These are phyloP conservation scores for Matsumurasca onukii DNA, from an alignment of 1,140 invertebrate species.

Conservation along the genomic window DNA sequence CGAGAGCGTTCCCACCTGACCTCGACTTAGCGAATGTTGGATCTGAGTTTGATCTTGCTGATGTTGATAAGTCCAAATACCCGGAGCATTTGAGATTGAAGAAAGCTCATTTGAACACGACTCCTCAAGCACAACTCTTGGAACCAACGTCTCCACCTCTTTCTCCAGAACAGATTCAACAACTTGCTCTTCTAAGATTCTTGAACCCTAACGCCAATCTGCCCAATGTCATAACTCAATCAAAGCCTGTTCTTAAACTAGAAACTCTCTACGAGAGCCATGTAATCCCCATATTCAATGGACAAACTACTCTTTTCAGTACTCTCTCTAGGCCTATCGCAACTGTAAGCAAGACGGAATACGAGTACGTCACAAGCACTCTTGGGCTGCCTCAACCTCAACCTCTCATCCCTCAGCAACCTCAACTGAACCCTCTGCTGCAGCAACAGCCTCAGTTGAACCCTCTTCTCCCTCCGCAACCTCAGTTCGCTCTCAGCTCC, in stretches of 20 bases:
- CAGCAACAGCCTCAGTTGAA: constrained; percentile 48
- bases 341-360: constrained; percentile 74
- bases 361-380: constrained; percentile 70
- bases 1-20: constrained; percentile 59
- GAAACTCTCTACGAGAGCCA: constrained; percentile 81
- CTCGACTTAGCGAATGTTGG: constrained; percentile 64
- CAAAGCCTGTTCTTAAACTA: constrained; percentile 69
- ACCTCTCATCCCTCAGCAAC: constrained; percentile 49
- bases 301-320: constrained; percentile 68
- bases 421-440: constrained; percentile 53
- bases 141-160: constrained; percentile 53
- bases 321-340: constrained; percentile 74
- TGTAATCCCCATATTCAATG: constrained; percentile 73
- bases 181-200: constrained; percentile 67
- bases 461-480: constrained; percentile 56
- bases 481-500: constrained; percentile 76
- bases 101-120: constrained; percentile 51
- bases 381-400: constrained; percentile 56
- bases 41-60: constrained; percentile 66
- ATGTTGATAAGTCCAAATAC: constrained; percentile 62
- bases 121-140: constrained; percentile 2
- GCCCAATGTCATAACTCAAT: constrained; percentile 71
- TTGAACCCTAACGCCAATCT: constrained; percentile 67
- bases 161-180: constrained; percentile 71
- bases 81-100: constrained; percentile 57